These are phyloP conservation scores for Engraulis encrasicolus DNA, from an alignment of 2,113 vertebrate genomes.

Conservation along the genomic window DNA sequence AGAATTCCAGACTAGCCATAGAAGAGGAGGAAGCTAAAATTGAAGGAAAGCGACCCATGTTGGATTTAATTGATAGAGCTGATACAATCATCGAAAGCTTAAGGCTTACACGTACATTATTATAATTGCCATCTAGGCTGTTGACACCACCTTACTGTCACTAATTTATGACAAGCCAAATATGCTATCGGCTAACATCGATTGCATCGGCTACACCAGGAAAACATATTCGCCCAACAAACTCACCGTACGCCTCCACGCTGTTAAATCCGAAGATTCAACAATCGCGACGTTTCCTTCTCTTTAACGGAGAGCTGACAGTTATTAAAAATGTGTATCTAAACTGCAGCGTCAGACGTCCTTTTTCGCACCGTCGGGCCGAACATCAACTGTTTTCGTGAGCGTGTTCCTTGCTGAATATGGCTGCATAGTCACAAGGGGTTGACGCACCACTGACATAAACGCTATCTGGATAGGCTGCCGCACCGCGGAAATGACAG, in stretches of 20 bases:
- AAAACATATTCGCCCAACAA: slow-evolving; percentile 15
- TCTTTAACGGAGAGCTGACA: not conserved
- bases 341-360: slow-evolving; percentile 13
- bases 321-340: not conserved
- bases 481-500: not conserved
- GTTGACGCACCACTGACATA: slow-evolving; percentile 46
- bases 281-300: not conserved
- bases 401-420: slow-evolving; percentile 47
- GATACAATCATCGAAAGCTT: too few relatives aligned
- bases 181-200: slow-evolving; percentile 13
- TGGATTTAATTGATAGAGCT: too few relatives aligned
- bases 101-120: too few relatives aligned
- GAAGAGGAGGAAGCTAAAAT: too few relatives aligned
- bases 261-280: slow-evolving; percentile 12
- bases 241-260: slow-evolving; percentile 37
- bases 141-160: not conserved
- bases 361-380: not conserved
- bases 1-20: too few relatives aligned
- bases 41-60: too few relatives aligned
- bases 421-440: slow-evolving; percentile 60
- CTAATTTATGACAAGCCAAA: slow-evolving; percentile 3
- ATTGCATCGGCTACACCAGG: not conserved
- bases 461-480: not conserved
- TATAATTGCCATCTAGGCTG: not conserved
- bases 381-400: slow-evolving; percentile 44